Percentiles rank a stretch among this genome's conserved stretches.
phyloP scores from a whole-genome alignment of 2,888 invertebrate genomes.

The Sphecodes monilicornis region DNA sequence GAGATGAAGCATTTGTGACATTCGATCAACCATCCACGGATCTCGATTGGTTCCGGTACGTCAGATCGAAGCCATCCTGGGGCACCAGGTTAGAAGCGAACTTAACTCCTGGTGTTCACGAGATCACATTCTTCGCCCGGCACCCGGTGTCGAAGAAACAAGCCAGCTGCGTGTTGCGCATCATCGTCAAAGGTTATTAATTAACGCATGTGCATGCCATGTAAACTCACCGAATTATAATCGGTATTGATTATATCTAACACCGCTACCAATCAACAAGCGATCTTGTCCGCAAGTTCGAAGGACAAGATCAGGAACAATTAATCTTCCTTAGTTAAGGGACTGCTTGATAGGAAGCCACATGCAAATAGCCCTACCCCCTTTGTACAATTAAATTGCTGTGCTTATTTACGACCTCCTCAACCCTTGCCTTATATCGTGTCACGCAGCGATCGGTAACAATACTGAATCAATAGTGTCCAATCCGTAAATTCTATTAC shows the following conservation, averaged over 20 bases:
- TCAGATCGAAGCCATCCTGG: slow-evolving; percentile 85
- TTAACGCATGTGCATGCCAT: slow-evolving; percentile 44
- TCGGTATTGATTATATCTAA: slow-evolving; percentile 34
- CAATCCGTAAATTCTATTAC: too few species aligned
- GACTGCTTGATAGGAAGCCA: not conserved
- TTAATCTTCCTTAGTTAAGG: slow-evolving; percentile 30
- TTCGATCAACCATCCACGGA: slow-evolving; percentile 86
- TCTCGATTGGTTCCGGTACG: slow-evolving; percentile 85
- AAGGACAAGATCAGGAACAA: slow-evolving; percentile 24
- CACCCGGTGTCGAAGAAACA: slow-evolving; percentile 85
- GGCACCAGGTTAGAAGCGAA: slow-evolving; percentile 85
- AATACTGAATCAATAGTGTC: not conserved
- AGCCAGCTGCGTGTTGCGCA: slow-evolving; percentile 83
- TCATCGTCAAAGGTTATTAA: slow-evolving; percentile 82
- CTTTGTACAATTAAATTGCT: not conserved
- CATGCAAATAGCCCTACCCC: not conserved
- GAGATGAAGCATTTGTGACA: slow-evolving; percentile 84
- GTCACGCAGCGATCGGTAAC: not conserved
- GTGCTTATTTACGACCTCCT: not conserved
- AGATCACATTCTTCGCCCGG: slow-evolving; percentile 85
- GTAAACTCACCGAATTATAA: slow-evolving; percentile 42
- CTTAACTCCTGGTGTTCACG: slow-evolving; percentile 84
- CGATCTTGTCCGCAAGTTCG: slow-evolving; percentile 1
- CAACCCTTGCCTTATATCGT: not conserved
- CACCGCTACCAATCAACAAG: slow-evolving; percentile 37